Percentiles rank a stretch among this genome's conserved stretches.
Conservation (phyloP, 2,797 vertebrate genomes). For the Myiotriccus ornatus region DNA sequence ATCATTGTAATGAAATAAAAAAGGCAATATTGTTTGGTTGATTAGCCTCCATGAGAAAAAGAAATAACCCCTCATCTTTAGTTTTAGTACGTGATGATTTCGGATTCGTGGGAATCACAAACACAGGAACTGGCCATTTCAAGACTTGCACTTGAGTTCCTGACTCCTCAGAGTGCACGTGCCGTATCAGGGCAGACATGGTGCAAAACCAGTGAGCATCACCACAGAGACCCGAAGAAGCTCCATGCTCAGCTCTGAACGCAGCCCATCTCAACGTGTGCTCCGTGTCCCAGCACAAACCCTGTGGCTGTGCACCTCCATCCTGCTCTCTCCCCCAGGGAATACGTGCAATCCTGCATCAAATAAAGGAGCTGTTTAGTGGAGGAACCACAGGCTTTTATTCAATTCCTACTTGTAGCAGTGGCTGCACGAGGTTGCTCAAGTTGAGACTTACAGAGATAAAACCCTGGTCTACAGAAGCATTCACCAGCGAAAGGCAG, state of each 20-base stretch:
- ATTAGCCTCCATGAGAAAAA: background rate
- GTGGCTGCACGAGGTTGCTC: background rate
- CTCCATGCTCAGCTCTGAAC: fast-evolving
- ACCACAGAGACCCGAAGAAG: background rate
- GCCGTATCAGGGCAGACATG: fast-evolving
- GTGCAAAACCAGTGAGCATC: background rate
- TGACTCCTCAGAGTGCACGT: fast-evolving
- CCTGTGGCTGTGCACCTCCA: background rate
- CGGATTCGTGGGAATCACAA: background rate
- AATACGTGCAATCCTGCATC: background rate
- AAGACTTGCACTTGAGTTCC: background rate
- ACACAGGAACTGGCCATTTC: background rate
- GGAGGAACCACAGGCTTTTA: background rate
- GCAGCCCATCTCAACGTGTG: background rate
- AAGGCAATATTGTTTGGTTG: background rate
- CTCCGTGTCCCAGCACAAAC: background rate
- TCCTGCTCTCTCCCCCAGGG: fast-evolving
- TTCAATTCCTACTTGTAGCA: background rate
- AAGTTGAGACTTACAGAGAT: background rate
- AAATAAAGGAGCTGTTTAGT: background rate
- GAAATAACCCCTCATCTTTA: background rate
- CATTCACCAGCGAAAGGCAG: background rate
- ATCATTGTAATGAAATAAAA: background rate
- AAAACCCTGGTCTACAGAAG: background rate
- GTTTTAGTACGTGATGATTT: fast-evolving